phyloP scores from a whole-genome alignment of 2,888 invertebrate species.

The Drosophila neonasuta region DNA sequence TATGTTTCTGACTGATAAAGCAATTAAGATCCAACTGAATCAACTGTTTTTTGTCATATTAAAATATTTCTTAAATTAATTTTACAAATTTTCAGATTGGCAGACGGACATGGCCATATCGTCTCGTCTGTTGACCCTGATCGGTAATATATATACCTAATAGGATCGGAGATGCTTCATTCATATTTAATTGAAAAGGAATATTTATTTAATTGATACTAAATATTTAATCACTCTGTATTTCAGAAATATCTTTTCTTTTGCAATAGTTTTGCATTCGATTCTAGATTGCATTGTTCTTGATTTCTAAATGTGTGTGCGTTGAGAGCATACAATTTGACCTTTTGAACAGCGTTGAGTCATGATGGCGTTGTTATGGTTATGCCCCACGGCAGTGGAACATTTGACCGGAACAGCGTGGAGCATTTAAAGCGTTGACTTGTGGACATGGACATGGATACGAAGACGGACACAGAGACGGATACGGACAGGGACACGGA shows the following conservation, averaged over 20 bases:
- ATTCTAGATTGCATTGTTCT: slow-evolving; percentile 26
- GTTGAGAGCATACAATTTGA: slow-evolving; percentile 35
- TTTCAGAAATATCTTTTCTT: neutral
- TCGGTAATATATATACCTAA: too few relatives aligned
- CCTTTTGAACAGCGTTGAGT: slow-evolving; percentile 29
- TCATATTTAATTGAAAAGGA: too few relatives aligned
- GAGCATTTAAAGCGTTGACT: slow-evolving; percentile 69
- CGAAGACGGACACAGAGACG: neutral
- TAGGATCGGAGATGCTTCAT: too few relatives aligned
- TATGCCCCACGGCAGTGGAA: slow-evolving; percentile 67
- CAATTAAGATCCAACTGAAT: too few relatives aligned
- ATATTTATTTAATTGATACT: too few relatives aligned
- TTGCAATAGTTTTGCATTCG: neutral
- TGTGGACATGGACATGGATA: slow-evolving; percentile 33
- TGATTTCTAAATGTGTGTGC: slow-evolving; percentile 31
- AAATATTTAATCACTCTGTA: too few relatives aligned
- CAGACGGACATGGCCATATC: too few relatives aligned
- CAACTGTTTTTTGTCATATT: too few relatives aligned
- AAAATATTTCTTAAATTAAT: too few relatives aligned
- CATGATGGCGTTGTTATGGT: slow-evolving; percentile 68
- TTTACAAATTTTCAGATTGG: too few relatives aligned
- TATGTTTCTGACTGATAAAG: too few relatives aligned
- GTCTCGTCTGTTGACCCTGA: too few relatives aligned
- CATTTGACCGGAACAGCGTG: slow-evolving; percentile 71
- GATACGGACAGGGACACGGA: slow-evolving; percentile 2